These are phyloP conservation scores for Erebia aethiops DNA, from an alignment of 2,888 invertebrate genomes.

Conservation along the genomic window DNA sequence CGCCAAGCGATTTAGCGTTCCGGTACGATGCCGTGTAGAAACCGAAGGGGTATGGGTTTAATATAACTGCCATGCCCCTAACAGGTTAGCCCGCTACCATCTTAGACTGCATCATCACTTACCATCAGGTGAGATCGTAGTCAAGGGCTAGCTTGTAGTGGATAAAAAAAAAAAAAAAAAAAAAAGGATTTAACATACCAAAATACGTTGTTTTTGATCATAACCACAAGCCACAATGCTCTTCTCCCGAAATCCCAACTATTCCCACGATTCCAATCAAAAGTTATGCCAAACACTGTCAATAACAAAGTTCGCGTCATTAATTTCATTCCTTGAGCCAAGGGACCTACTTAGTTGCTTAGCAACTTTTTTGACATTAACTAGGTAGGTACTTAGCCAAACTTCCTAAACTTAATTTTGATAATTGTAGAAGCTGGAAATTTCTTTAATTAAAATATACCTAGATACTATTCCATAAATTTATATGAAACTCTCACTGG, in stretches of 20 bases:
- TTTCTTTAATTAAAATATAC: background rate
- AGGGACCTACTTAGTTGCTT: background rate
- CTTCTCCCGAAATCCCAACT: background rate
- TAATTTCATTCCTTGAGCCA: background rate
- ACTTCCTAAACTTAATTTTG: background rate
- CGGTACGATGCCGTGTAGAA: no score
- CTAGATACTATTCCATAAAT: background rate
- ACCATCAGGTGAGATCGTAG: no score
- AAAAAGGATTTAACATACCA: background rate
- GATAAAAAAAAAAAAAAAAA: no score
- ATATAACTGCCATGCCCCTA: no score
- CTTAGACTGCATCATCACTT: no score
- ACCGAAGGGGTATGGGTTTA: no score
- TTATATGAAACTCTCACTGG: no score
- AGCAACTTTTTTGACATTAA: background rate
- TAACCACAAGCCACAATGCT: background rate
- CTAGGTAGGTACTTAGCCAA: background rate
- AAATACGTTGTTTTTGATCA: background rate
- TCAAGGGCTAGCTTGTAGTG: no score
- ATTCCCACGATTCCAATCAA: conserved; percentile 1
- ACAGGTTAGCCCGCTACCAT: no score
- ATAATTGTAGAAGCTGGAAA: background rate
- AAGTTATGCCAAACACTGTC: background rate
- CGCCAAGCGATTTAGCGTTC: no score
- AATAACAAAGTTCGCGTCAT: background rate